Evolutionary conservation across 2,113 vertebrate genomes (phyloP).

Genomic region (Todiramphus chloris): DNA sequence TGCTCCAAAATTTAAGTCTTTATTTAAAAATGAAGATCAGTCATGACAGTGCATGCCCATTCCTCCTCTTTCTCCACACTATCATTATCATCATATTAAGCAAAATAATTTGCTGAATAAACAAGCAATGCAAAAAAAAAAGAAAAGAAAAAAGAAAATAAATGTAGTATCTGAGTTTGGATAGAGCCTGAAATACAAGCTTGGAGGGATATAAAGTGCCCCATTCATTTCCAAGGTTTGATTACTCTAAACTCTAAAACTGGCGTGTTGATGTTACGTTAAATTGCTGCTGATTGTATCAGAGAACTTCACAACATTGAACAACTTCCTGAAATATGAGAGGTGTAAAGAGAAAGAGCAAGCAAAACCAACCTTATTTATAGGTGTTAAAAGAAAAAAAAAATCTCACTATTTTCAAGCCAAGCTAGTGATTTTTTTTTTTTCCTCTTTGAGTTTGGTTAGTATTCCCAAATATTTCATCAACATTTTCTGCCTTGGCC

Average conservation of each 20-base stretch:
- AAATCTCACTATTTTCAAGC: neutral
- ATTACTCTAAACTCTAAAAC: neutral
- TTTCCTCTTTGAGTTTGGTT: neutral
- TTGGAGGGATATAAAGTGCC: neutral
- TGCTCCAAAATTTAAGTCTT: neutral
- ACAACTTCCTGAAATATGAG: neutral
- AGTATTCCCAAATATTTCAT: neutral
- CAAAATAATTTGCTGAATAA: neutral
- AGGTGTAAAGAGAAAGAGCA: neutral
- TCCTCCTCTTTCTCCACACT: neutral
- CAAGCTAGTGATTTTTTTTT: neutral
- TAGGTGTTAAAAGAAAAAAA: neutral
- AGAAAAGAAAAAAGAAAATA: neutral
- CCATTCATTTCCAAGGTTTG: neutral
- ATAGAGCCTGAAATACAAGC: neutral
- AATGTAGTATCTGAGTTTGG: neutral
- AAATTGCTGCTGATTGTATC: neutral
- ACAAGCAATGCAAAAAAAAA: neutral
- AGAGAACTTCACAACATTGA: neutral
- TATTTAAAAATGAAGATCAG: neutral
- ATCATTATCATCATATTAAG: neutral
- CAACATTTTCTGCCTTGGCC: neutral
- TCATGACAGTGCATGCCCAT: neutral
- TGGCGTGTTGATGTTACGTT: neutral
- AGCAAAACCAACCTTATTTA: neutral